Conservation (phyloP, 92 coral and sea anemone species). For the Montipora capitata region DNA sequence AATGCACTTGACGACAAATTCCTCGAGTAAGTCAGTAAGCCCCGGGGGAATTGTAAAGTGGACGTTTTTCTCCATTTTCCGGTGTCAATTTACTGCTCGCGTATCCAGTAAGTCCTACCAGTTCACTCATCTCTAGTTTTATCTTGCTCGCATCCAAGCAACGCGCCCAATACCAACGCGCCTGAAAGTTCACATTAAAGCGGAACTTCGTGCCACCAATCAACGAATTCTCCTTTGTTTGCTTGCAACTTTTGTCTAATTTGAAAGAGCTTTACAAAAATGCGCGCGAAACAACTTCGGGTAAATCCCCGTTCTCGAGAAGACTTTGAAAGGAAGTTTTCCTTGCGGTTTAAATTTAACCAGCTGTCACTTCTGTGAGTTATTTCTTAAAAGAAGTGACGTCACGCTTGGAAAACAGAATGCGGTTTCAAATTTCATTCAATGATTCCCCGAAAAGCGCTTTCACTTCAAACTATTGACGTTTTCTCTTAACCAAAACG, state of each 20-base stretch:
- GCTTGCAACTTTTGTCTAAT: not conserved
- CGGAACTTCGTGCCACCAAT: conserved; percentile 23
- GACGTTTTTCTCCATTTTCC: conserved; percentile 80
- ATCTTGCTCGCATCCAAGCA: conserved; percentile 37
- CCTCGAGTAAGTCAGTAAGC: conserved; percentile 92
- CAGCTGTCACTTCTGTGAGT: conserved; percentile 47
- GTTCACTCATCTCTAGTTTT: conserved; percentile 48
- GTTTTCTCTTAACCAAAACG: not conserved
- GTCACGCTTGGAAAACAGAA: conserved; percentile 19
- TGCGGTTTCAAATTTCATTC: no score
- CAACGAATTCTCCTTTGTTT: conserved; percentile 27
- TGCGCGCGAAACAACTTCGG: conserved; percentile 7
- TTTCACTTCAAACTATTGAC: not conserved
- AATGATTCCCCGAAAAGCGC: not conserved
- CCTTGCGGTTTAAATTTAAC: conserved; percentile 53
- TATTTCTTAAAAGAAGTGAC: conserved; percentile 40
- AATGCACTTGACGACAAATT: conserved; percentile 97
- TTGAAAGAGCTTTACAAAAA: not conserved
- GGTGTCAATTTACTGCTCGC: conserved; percentile 53
- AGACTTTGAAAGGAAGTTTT: conserved; percentile 30
- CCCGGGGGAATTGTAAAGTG: conserved; percentile 94
- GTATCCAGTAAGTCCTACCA: conserved; percentile 19
- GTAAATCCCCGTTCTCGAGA: conserved; percentile 46
- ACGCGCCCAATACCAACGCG: conserved; percentile 46
- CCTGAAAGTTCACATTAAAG: not conserved